phyloP scores from a whole-genome alignment of 2,113 vertebrate species.

The Muscicapa adusta region DNA sequence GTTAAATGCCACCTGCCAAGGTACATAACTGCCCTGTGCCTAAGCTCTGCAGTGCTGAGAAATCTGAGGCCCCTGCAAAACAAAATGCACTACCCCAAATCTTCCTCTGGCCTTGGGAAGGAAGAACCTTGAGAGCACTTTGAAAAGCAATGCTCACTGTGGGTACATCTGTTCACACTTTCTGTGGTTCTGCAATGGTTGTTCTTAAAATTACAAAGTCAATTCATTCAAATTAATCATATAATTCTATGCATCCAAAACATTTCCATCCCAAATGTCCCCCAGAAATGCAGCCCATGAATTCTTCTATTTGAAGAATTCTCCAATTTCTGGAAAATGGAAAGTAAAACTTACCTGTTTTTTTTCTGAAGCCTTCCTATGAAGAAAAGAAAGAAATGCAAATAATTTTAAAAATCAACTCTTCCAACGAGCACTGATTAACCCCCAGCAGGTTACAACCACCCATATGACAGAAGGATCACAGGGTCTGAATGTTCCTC shows the following conservation, averaged over 20 bases:
- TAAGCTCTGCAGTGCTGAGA: background rate
- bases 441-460: background rate
- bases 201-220: background rate
- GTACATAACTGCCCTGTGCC: background rate
- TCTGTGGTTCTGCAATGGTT: background rate
- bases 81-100: background rate
- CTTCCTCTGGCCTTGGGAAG: background rate
- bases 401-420: background rate
- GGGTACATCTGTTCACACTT: fast-evolving
- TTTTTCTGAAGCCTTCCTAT: background rate
- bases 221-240: background rate
- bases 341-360: background rate
- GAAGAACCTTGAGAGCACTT: background rate
- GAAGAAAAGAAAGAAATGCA: background rate
- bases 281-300: background rate
- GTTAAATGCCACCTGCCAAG: background rate
- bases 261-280: background rate
- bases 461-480: background rate
- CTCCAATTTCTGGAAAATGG: background rate
- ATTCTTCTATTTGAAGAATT: background rate
- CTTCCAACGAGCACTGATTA: background rate
- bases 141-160: background rate
- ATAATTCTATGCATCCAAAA: background rate
- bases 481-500: background rate
- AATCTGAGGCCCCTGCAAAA: background rate